Base-by-base conservation (phyloP, 2,113 vertebrate genomes). In the Budorcas taxicolor region DNA sequence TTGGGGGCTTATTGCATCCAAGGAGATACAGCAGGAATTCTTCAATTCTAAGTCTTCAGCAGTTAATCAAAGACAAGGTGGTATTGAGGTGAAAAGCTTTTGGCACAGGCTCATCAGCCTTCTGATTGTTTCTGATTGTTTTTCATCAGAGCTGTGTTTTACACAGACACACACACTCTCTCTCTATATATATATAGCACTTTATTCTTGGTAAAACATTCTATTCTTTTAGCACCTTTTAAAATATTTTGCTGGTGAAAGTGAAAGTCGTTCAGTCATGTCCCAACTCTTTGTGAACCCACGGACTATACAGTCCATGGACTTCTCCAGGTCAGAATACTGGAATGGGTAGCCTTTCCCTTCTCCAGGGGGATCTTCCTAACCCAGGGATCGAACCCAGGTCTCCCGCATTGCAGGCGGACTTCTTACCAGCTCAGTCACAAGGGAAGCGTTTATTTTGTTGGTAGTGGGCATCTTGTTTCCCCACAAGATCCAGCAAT, bases 1-100 rank as follows among this genome's bases (percentile, higher is more conserved):
- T 88, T 95, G n/a, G 33, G 71, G 40, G 80, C 25, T 86, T 94
- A 52, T 29, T 62, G 94, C n/a, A 81, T 91, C n/a, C 29, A 88
- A 50, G 62, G 27, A 81, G 31, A 64, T 36, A 17, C 0, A 76
- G 52, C 81, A 82, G 25, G 93, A 93, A 86, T 74, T 86, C 31
- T 76, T 58, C 10, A 11, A 23, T 36, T 81, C 58, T 27, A 43
- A 9, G 57, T 81, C 55, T 89, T 76, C 40, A 80, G 58, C 47
- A 36, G 12, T 81, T 80, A 62, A 71, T 80, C 43, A 95, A 89
- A 95, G 60, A 27, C 45, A 21, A 45, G 47, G 36, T 64, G 27
- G 3, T 76, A 52, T 3, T 50, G 83, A 95, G 33, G 67, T 71
- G 53, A 43, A 85, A 64, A 85, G 40, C 21, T 93, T 71, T n/a